phyloP scores from a whole-genome alignment of 2,888 invertebrate genomes.

The Amphiduros pacificus region DNA sequence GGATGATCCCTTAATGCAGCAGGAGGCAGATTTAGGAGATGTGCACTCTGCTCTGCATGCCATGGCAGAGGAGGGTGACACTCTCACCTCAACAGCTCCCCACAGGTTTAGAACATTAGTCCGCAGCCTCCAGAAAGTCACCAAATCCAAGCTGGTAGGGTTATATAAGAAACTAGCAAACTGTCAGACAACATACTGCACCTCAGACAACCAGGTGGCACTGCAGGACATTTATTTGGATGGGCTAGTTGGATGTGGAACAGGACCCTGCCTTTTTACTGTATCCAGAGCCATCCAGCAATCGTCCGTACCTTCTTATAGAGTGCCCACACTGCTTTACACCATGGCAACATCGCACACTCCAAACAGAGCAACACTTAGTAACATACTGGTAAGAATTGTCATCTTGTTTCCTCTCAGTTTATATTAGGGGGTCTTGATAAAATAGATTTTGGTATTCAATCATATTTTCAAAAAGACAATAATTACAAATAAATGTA shows the following conservation, averaged over 20 bases:
- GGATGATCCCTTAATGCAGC: too few relatives aligned
- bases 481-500: too few relatives aligned
- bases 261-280: neutral
- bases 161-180: neutral
- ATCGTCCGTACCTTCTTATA: neutral
- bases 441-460: too few relatives aligned
- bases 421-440: too few relatives aligned
- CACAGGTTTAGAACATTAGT: neutral
- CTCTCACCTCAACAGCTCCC: neutral
- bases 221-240: neutral
- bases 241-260: neutral
- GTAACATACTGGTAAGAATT: neutral
- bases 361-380: neutral
- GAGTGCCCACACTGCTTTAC: neutral
- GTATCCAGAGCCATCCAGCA: neutral
- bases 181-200: neutral
- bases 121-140: neutral
- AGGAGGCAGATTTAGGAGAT: too few relatives aligned
- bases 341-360: neutral
- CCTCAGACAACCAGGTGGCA: neutral
- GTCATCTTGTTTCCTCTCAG: too few relatives aligned
- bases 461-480: too few relatives aligned
- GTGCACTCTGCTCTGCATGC: too few relatives aligned
- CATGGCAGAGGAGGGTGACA: too few relatives aligned
- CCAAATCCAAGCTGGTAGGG: neutral